Conservation (phyloP, 2,888 invertebrate genomes). For the Gonocerus acuteangulatus region DNA sequence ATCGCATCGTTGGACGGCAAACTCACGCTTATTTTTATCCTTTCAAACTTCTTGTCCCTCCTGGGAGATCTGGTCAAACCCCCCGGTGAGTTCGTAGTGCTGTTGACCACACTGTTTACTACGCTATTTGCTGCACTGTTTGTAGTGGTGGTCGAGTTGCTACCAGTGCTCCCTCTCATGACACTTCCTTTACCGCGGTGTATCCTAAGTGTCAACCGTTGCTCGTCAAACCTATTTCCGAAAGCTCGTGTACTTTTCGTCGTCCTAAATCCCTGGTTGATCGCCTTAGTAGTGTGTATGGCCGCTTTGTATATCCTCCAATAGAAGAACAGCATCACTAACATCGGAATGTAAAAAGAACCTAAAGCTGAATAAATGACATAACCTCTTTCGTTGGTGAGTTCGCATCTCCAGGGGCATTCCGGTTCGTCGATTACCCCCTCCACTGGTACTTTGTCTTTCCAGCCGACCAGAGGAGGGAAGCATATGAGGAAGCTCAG, state of each 20-base stretch:
- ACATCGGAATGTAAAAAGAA: constrained; percentile 97
- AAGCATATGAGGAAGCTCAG: constrained; percentile 93
- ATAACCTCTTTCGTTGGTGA: constrained; percentile 90
- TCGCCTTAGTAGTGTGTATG: constrained; percentile 82
- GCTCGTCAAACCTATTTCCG: constrained; percentile 76
- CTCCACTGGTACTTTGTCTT: constrained; percentile 47
- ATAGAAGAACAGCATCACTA: constrained; percentile 96
- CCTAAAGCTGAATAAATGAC: constrained; percentile 94
- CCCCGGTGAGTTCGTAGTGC: constrained; percentile 37
- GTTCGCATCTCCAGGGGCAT: constrained; percentile 41
- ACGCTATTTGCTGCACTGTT: constrained; percentile 26
- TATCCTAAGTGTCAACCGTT: constrained; percentile 81
- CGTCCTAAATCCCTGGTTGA: constrained; percentile 83
- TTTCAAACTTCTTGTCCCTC: constrained; percentile 49
- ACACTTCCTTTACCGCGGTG: constrained; percentile 71
- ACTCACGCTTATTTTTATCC: constrained; percentile 77
- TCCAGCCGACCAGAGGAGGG: constrained; percentile 92
- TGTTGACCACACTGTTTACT: constrained; percentile 40
- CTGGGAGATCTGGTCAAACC: constrained; percentile 30
- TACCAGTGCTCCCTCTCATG: constrained; percentile 50
- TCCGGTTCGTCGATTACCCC: constrained; percentile 28
- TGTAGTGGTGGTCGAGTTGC: constrained; percentile 41
- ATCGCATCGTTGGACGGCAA: constrained; percentile 70
- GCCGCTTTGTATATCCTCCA: constrained; percentile 94
- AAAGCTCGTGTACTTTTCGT: constrained; percentile 59